Base-by-base conservation (phyloP, 2,113 vertebrate genomes). In the Scomber colias region DNA sequence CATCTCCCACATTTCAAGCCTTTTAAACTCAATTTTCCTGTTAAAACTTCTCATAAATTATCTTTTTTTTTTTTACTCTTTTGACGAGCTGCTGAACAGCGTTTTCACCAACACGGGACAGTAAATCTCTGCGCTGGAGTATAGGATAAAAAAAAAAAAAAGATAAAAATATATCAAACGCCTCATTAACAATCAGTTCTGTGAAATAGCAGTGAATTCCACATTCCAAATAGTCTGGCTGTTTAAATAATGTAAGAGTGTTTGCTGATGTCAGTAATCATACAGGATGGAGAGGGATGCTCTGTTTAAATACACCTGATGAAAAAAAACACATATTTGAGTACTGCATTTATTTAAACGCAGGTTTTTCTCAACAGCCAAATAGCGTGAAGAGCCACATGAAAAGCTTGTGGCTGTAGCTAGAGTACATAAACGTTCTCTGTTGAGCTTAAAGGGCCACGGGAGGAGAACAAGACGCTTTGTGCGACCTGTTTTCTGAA, bases 401-500 rank as follows among this genome's bases (percentile, higher is more conserved):
- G 74, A 87, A 77, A 83, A 73, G 77, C 67, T 27, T 4, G 56
- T 30, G 82, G 78, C 67, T 68, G 75, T 68, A 72, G 70, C 71
- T 57, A 55, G 71, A 85, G 84, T 45, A 77, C 79, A 81, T 79
- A 79, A 78, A 54, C 51, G 61, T 21, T 74, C 82, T 89, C 75
- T 73, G 70, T 73, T 24, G 49, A 44, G 70, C 82, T 90, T 75
- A 85, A 85, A 77, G 66, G 79, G 71, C 70, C 1, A 21, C 61
- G 48, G 75, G 57, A 44, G 59, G 64, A 60, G 82, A 86, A 73
- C 82, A 55, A 74, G 77, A 66, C 66, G 45, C 76, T 82, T 80
- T 87, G 79, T 87, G 57, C 45, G 77, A 84, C 85, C 70, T 55
- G 75, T 16, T 75, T 72, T 75, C 84, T 86, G 49, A 82, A 79